Conservation (phyloP, 2,797 vertebrate species). For the Hypotaenidia philippensis region DNA sequence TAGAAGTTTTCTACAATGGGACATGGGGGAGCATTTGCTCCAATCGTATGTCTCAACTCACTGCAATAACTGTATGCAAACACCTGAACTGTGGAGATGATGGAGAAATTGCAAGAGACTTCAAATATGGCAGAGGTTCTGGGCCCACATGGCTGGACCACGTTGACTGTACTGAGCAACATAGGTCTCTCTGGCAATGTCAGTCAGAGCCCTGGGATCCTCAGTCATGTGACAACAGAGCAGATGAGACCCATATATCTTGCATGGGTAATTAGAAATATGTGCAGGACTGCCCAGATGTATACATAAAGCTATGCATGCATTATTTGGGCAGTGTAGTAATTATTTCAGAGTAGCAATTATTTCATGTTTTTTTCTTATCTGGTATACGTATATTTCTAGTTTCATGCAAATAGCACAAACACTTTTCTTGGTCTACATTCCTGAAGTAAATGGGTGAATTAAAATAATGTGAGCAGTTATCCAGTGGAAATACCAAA, state of each 20-base stretch:
- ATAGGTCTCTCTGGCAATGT: constrained; percentile 57
- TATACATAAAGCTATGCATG: not conserved
- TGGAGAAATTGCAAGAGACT: not conserved
- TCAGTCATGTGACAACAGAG: constrained; percentile 23
- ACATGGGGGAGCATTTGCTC: constrained; percentile 74
- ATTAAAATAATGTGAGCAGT: not conserved
- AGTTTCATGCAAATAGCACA: not conserved
- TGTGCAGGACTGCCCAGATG: not conserved
- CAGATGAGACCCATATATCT: constrained; percentile 63
- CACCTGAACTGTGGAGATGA: constrained; percentile 33
- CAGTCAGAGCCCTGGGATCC: constrained; percentile 66
- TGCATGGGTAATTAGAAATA: constrained; percentile 62
- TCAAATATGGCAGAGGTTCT: not conserved
- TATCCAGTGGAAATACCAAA: not conserved
- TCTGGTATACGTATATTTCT: not conserved
- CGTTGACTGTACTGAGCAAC: constrained; percentile 34
- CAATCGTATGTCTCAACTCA: constrained; percentile 39
- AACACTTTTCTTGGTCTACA: not conserved
- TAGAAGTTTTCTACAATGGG: constrained; percentile 78
- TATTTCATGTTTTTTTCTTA: not conserved
- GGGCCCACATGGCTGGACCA: constrained; percentile 61
- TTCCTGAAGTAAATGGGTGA: not conserved
- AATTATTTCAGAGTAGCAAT: not conserved
- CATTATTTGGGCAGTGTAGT: not conserved
- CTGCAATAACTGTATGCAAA: constrained; percentile 35